Base-by-base conservation (phyloP, 2,888 invertebrate genomes). In the Heteromyza rotundicornis region DNA sequence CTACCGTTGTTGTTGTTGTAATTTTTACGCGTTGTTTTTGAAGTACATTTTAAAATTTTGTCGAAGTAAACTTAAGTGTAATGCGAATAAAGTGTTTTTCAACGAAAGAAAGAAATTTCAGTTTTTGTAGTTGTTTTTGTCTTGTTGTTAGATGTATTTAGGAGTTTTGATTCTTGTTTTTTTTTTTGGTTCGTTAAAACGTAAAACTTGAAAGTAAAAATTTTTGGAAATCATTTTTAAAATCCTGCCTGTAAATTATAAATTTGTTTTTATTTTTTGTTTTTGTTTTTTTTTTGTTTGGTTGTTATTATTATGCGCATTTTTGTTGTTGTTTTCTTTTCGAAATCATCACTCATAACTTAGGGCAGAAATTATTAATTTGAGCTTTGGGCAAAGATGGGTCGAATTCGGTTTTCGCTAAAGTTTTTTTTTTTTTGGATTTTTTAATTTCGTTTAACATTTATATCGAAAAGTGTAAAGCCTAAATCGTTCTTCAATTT, bases 221-320 rank as follows among this genome's bases (percentile, higher is more conserved):
- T 17, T 47, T 53, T 66, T 56, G 64, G 56, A 58, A 57, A 20
- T 59, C 67, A 67, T 64, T 69, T 63, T 64, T 61, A 71, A 76
- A 79, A 79, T 78, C 71, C 80, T 80, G 80, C 81, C 81, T 80
- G 79, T 81, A 79, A 81, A 80, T 78, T 77, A 80, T 76, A 72
- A 68, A 66, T 70, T 64, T 64, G 64, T 62, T 68, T 64, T 63
- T 65, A 68, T n/a, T n/a, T n/a, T n/a, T n/a, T n/a, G 60, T 71
- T 65, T 67, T 55, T 60, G 62, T 71, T 65, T 67, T 55, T 60
- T 63, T 60, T 61, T 64, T 50, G 44, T 20, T 59, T 36, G 62
- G 8, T 35, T 57, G 27, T 49, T 52, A 53, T 49, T 36, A 40
- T 54, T 17, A 60, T 64, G 60, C 61, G 63, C 53, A 53, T 64